Percentiles rank a stretch among this genome's conserved stretches.
Evolutionary conservation across 1,140 invertebrate genomes (phyloP).

Genomic region (Ephestia elutella): DNA sequence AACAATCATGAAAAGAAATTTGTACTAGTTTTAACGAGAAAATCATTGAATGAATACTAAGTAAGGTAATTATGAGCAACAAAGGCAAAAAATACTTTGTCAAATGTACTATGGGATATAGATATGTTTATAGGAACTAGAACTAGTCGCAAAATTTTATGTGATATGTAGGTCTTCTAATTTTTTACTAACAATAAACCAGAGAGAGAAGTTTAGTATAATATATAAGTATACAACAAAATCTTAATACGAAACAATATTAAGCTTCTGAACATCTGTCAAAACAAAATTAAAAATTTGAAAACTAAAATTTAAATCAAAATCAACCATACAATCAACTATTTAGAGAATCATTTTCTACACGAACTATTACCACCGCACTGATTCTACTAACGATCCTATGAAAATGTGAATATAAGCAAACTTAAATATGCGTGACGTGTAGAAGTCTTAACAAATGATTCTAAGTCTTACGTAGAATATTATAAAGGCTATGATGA

Average conservation of each 20-base stretch:
- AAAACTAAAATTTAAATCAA: conserved; percentile 4
- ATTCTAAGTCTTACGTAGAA: not conserved
- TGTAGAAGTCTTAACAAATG: conserved; percentile 5
- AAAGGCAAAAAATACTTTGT: too few relatives aligned
- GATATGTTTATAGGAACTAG: too few relatives aligned
- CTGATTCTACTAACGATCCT: conserved; percentile 26
- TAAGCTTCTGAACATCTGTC: conserved; percentile 12
- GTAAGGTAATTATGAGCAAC: too few relatives aligned
- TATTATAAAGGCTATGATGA: conserved; percentile 1
- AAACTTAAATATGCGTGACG: conserved; percentile 10
- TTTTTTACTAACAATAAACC: too few relatives aligned
- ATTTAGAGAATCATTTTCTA: conserved; percentile 6
- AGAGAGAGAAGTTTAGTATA: too few relatives aligned
- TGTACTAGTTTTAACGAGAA: too few relatives aligned
- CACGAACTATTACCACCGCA: conserved; percentile 9
- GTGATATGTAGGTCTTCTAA: too few relatives aligned
- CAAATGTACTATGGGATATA: too few relatives aligned
- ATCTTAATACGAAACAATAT: not conserved
- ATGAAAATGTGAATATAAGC: conserved; percentile 21
- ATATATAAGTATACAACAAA: not conserved
- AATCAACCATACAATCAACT: conserved; percentile 8
- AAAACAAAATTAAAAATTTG: conserved; percentile 17
- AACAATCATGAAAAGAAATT: not conserved
- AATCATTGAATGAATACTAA: too few relatives aligned
- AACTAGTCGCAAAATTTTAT: too few relatives aligned